Evolutionary conservation across 2,797 vertebrate species (phyloP), one percentile per base, ranked within the genome.

Genomic region (Scomberomorus guttatus): DNA sequence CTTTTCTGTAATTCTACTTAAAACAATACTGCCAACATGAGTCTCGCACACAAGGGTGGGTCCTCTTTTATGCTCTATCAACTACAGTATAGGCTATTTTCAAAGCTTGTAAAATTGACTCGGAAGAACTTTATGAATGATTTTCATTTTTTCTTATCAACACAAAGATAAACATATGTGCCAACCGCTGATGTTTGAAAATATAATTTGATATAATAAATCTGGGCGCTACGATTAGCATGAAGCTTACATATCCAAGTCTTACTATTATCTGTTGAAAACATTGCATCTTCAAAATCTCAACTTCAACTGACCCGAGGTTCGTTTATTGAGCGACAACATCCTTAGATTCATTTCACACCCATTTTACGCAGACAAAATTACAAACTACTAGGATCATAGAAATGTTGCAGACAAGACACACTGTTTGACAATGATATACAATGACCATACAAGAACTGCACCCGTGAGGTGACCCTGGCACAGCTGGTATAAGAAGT

Each of bases 1-100:
- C 67, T 86, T 89, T 90, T 84, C 72, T 83, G 72, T 81, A 81
- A 85, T 90, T 86, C 72, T 42, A 18, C 80, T 86, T 75, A 63
- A 87, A 91, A 84, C 77, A 78, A 62, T 48, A 51, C 48, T 57
- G 72, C 42, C 72, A 44, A 52, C 51, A 18, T 18, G 32, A 84
- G 77, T 76, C 72, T 81, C 48, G n/a, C 64, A 69, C 63, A 75
- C 59, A 12, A 24, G 32, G 56, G 27, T 52, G 48, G 44, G 22
- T 54, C 27, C 74, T 17, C 17, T 71, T 59, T 65, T 73, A 32
- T n/a, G 24, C 22, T 63, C 5, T 50, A 14, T 46, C 25, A 52
- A 50, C 29, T 29, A 37, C 3, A 39, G 4, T 50, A 6, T 18
- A 6, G 15, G 15, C 44, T 32, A 11, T 64, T 52, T 24, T 48